These are phyloP conservation scores for Platyrinchus mystaceus DNA, from an alignment of 2,797 vertebrate genomes.

Conservation along the genomic window DNA sequence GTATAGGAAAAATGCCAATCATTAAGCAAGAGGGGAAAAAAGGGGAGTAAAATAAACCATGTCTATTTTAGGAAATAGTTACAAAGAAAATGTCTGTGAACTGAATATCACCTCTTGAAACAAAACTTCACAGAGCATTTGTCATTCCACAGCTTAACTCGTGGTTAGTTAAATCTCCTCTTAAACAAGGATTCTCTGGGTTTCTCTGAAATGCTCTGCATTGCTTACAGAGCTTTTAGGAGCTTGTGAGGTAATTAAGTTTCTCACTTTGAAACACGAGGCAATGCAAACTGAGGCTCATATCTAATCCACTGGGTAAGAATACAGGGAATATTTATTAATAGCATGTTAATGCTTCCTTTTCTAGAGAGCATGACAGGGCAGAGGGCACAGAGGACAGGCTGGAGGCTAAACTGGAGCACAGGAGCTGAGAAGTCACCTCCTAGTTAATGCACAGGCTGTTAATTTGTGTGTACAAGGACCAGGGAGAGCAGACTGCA, in stretches of 20 bases:
- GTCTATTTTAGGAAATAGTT: not conserved
- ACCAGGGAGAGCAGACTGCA: not conserved
- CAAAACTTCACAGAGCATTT: not conserved
- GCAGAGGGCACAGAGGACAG: not conserved
- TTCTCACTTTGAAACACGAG: not conserved
- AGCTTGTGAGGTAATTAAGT: not conserved
- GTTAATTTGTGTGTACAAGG: not conserved
- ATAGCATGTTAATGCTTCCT: too few species aligned
- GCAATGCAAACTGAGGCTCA: not conserved
- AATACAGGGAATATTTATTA: not conserved
- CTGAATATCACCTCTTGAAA: not conserved
- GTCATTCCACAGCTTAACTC: not conserved
- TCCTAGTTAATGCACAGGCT: fast-evolving
- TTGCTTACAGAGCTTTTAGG: not conserved
- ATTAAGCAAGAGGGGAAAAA: not conserved
- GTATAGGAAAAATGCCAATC: not conserved
- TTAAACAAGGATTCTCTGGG: not conserved
- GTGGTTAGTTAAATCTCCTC: not conserved
- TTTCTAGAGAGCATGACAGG: not conserved
- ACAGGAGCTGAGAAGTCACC: not conserved
- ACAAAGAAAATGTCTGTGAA: not conserved
- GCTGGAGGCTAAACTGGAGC: not conserved
- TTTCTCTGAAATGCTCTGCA: not conserved
- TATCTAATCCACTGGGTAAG: too few species aligned
- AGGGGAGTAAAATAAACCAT: not conserved